Evolutionary conservation across 2,113 vertebrate species (phyloP).

Genomic region (Bos taurus): ARS-UCD2.0 NC_037333.1:79669501-79670000

Average conservation of each 20-base stretch:
- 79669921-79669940: not conserved
- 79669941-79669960: not conserved
- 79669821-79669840: not conserved
- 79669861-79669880: not conserved
- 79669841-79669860: not conserved
- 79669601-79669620: not conserved
- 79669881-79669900: not conserved
- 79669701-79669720: not conserved
- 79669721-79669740: not conserved
- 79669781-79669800: not conserved
- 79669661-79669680: not conserved
- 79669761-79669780: not conserved
- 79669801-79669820: not conserved
- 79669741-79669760: not conserved
- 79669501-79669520: not conserved
- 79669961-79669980: not conserved
- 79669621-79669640: not conserved
- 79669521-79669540: not conserved
- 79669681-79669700: not conserved
- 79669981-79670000: not conserved
- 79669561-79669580: not conserved
- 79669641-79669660: not conserved
- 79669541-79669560: not conserved
- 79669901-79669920: not conserved
- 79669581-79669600: not conserved